Conservation (phyloP, 2,797 vertebrate species). For the Craterocephalus amniculus region DNA sequence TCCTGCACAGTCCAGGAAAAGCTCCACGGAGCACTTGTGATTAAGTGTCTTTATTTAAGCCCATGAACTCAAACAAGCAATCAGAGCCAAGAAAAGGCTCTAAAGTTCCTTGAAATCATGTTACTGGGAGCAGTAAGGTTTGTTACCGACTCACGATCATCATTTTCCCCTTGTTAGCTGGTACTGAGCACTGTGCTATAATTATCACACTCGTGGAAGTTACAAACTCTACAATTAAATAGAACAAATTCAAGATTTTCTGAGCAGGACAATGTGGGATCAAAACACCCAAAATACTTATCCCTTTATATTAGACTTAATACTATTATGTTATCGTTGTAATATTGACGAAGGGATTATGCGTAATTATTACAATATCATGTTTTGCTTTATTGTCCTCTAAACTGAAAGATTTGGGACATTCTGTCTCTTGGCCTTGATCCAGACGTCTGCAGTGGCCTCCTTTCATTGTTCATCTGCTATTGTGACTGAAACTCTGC, state of each 20-base stretch:
- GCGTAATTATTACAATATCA: conserved; percentile 30
- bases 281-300: conserved; percentile 9
- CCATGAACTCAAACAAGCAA: conserved; percentile 75
- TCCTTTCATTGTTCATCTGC: conserved; percentile 45
- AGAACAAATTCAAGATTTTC: conserved; percentile 3
- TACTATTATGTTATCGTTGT: conserved; percentile 9
- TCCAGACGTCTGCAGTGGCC: conserved; percentile 52
- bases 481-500: neutral
- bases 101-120: conserved; percentile 66
- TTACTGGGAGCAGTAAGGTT: conserved; percentile 62
- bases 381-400: conserved; percentile 33
- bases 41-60: conserved; percentile 83
- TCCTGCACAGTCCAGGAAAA: conserved; percentile 66
- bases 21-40: conserved; percentile 68
- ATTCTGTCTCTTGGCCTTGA: conserved; percentile 56
- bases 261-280: neutral
- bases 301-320: neutral
- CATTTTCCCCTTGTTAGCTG: conserved; percentile 55
- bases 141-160: conserved; percentile 48
- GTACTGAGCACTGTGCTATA: conserved; percentile 1
- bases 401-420: conserved; percentile 60
- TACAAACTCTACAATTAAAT: conserved; percentile 25
- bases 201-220: conserved; percentile 21
- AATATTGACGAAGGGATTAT: conserved; percentile 40
- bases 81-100: conserved; percentile 69